Conservation (phyloP, 2,797 vertebrate genomes). For the Argya squamiceps region DNA sequence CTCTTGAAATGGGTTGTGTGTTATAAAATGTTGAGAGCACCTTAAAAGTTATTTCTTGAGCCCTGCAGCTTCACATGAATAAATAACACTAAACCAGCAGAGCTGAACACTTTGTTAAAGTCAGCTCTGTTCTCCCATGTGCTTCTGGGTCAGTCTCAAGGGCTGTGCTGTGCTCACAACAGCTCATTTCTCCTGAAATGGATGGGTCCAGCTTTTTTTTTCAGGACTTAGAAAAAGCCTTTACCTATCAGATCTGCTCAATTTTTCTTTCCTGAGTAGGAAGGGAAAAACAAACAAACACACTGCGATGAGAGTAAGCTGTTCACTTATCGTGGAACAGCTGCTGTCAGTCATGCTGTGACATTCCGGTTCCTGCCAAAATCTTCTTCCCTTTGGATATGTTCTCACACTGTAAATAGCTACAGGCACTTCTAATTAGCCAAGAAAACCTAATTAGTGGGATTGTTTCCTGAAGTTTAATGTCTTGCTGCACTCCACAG, state of each 20-base stretch:
- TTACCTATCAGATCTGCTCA: neutral
- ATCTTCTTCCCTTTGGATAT: constrained; percentile 7
- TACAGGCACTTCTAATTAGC: constrained; percentile 50
- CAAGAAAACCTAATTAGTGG: constrained; percentile 49
- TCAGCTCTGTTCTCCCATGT: neutral
- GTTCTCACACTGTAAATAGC: constrained; percentile 27
- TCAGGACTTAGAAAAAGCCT: neutral
- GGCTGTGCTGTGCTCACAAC: neutral
- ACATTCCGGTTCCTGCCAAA: constrained; percentile 4
- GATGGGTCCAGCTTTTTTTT: neutral
- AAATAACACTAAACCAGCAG: neutral
- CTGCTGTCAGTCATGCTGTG: constrained; percentile 13
- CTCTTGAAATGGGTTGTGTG: neutral
- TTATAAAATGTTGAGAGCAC: neutral
- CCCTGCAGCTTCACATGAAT: neutral
- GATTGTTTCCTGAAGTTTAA: constrained; percentile 14
- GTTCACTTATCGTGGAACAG: neutral
- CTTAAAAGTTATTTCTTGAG: neutral
- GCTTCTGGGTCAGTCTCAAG: neutral
- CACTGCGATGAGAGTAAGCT: neutral
- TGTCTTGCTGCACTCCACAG: neutral
- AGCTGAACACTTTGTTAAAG: neutral
- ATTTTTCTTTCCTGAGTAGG: neutral
- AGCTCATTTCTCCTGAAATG: neutral
- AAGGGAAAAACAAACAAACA: neutral